A percentile compares a stretch with the other conserved stretches of the same genome.
Conservation (phyloP, 2,113 vertebrate genomes). For the Lepidothrix coronata region DNA sequence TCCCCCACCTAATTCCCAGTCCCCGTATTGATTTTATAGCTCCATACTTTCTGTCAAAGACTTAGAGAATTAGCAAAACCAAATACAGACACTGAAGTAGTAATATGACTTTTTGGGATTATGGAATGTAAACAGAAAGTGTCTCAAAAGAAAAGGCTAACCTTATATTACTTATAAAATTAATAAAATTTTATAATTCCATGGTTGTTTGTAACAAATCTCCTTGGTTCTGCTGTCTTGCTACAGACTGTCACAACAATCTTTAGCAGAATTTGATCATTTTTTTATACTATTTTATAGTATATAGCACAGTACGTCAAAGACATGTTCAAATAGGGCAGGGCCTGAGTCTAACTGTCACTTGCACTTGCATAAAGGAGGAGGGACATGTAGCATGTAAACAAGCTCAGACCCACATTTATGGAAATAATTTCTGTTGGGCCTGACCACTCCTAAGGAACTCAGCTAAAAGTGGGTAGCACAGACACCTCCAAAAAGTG, state of each 20-base stretch:
- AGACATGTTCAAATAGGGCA: not conserved
- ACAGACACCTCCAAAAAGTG: not conserved
- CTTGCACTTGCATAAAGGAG: not conserved
- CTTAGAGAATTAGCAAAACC: not conserved
- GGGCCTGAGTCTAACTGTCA: not conserved
- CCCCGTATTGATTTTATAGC: not conserved
- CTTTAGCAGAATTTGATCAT: not conserved
- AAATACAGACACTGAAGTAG: not conserved
- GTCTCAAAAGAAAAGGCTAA: slow-evolving; percentile 15
- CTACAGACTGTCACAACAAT: not conserved
- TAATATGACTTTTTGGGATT: slow-evolving; percentile 66
- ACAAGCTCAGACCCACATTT: not conserved
- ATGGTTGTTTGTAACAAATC: not conserved
- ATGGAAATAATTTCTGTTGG: not conserved
- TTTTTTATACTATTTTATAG: not conserved
- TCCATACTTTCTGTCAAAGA: not conserved
- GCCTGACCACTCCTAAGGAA: not conserved
- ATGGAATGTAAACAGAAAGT: slow-evolving; percentile 29
- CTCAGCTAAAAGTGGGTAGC: not conserved
- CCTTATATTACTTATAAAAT: not conserved
- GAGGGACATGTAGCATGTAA: not conserved
- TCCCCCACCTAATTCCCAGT: not conserved
- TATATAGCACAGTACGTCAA: not conserved
- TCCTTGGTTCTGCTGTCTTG: not conserved
- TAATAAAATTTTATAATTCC: not conserved